A percentile compares a stretch with the other conserved stretches of the same genome.
These are phyloP conservation scores for Leptopilina myrica DNA, from an alignment of 2,888 invertebrate genomes.

Conservation along the genomic window DNA sequence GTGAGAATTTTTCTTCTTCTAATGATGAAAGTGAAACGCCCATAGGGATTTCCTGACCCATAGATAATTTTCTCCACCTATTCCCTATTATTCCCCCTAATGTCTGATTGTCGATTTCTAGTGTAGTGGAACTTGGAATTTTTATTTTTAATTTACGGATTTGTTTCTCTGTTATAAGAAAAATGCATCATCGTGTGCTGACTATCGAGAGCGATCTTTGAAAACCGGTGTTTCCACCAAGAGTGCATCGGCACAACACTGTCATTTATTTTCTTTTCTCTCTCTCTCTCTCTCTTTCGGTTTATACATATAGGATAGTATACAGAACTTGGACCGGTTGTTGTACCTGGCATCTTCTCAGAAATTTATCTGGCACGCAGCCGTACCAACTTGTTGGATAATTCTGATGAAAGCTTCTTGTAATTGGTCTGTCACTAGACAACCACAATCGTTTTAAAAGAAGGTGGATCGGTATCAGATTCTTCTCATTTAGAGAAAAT, in stretches of 20 bases:
- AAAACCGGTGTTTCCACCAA: slow-evolving; percentile 37
- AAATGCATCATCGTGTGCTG: background rate
- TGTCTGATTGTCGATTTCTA: background rate
- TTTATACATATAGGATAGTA: background rate
- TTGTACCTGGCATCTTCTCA: slow-evolving; percentile 37
- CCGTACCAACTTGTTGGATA: slow-evolving; percentile 30
- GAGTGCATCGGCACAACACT: slow-evolving; percentile 37
- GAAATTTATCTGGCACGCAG: slow-evolving; percentile 40
- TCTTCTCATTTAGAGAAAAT: slow-evolving; percentile 9
- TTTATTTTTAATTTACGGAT: slow-evolving; percentile 2
- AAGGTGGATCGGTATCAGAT: slow-evolving; percentile 18
- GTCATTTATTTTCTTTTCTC: slow-evolving; percentile 28
- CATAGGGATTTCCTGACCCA: no score
- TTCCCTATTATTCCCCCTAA: background rate
- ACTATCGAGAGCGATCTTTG: slow-evolving; percentile 16
- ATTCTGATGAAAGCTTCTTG: slow-evolving; percentile 38
- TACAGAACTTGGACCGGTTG: slow-evolving; percentile 36
- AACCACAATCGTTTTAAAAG: slow-evolving; percentile 1
- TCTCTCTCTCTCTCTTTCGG: no score
- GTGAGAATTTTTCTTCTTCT: background rate
- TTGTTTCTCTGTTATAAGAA: background rate
- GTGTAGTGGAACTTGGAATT: no score
- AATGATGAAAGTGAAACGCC: background rate
- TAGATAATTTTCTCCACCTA: background rate
- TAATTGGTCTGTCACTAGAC: slow-evolving; percentile 34